Evolutionary conservation across 2,797 vertebrate genomes (phyloP), one percentile per base, ranked within the genome.

Genomic region (Echiichthys vipera): DNA sequence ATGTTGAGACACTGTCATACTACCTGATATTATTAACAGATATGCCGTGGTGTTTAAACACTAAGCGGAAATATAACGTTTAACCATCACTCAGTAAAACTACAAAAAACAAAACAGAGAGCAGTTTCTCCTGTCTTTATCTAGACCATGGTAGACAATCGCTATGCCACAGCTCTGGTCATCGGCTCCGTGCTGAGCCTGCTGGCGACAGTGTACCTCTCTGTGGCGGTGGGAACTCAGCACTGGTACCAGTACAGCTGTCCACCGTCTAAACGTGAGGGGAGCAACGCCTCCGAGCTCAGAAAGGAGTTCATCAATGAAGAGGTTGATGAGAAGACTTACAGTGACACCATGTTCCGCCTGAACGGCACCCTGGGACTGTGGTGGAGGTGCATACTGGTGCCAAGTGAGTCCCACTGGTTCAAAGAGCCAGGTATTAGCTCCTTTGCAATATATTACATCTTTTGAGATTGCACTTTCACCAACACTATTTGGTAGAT

Each of bases 111-210:
- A n/a, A n/a, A n/a, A n/a, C n/a, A 37, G 10, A 25, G 8, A 45
- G 0, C 11, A 15, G 8, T 40, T 49, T 62, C 9, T 49, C 20
- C 12, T 27, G 20, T 18, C 20, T 32, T 45, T 27, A 9, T 7
- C 0, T 3, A 37, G 18, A 84, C 50, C 57, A 95, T 95, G 96
- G 98, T 99, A 84, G 98, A 99, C 92, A 99, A 99, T 85, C 96
- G 97, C n/a, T 99, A 99, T 57, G 98, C 98, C 76, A 99, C 98
- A 3, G 98, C 98, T 0, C 88, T 99, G 65, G 98, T 99, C 40
- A 99, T 99, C 15, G 98, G 97, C 70, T 97, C 97, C 0, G 97
- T 99, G 61, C 94, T 99, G 80, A 98, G 97, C 84, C 95, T 99
- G 83, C 93, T 99, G 87, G 97, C 97, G 71, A 95, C 96, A 3